These are phyloP conservation scores for Torymus tubicola DNA, from an alignment of 2,888 invertebrate species.

Conservation along the genomic window DNA sequence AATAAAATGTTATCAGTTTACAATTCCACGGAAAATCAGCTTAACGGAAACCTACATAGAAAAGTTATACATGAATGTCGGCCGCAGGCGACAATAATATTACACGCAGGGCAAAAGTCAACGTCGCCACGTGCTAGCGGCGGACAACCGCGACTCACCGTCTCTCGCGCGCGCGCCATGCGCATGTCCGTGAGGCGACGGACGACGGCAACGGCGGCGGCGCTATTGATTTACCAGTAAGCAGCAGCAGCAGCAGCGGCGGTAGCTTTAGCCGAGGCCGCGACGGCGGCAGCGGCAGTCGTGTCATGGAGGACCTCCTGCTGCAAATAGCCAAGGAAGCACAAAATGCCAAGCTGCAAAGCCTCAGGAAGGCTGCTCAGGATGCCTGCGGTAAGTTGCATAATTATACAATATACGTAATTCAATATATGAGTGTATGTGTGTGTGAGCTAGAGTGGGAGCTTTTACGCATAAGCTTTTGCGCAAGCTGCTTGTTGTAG, in stretches of 20 bases:
- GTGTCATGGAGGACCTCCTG: conserved; percentile 90
- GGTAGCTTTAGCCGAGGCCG: neutral
- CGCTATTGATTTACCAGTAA: conserved; percentile 29
- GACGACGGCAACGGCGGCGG: neutral
- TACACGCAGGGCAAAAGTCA: neutral
- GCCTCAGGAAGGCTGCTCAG: conserved; percentile 89
- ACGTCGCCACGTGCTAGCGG: conserved; percentile 28
- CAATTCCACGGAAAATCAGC: no score
- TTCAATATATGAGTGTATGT: no score
- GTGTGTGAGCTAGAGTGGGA: no score
- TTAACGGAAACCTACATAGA: no score
- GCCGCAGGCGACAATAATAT: no score
- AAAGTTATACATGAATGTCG: no score
- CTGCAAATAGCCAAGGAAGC: conserved; percentile 91
- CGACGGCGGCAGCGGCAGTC: conserved; percentile 3
- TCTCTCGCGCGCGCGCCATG: conserved; percentile 8
- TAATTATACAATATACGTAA: no score
- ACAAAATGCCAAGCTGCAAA: conserved; percentile 85
- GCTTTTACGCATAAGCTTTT: no score
- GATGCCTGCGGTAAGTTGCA: conserved; percentile 87
- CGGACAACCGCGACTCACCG: no score
- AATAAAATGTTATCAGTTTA: no score
- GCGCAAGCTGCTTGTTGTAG: no score
- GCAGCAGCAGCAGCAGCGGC: neutral
- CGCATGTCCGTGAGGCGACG: conserved; percentile 13